A percentile compares a stretch with the other conserved stretches of the same genome.
phyloP scores from a whole-genome alignment of 2,113 vertebrate species.

The Muntiacus reevesi region DNA sequence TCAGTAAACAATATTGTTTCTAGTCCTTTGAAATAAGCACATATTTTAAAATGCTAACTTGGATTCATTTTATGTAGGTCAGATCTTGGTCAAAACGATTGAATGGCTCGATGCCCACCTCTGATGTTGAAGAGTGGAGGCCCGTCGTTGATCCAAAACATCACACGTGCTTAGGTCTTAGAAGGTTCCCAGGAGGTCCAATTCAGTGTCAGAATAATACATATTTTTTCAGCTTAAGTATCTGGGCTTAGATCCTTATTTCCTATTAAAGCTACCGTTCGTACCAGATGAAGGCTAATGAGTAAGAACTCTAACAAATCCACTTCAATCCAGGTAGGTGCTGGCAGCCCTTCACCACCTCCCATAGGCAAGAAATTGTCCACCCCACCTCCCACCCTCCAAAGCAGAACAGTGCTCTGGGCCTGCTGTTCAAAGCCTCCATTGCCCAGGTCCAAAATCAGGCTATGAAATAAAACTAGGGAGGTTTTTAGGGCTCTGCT shows the following conservation, averaged over 20 bases:
- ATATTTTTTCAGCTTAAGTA: constrained; percentile 38
- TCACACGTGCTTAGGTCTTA: background rate
- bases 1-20: constrained; percentile 42
- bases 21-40: constrained; percentile 23
- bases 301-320: background rate
- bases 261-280: constrained; percentile 10
- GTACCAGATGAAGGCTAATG: background rate
- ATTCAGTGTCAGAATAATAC: background rate
- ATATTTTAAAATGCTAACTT: constrained; percentile 27
- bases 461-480: background rate
- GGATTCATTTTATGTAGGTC: background rate
- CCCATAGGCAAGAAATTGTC: background rate
- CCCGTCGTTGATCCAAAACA: background rate
- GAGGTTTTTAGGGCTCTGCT: background rate
- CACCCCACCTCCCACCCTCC: no score
- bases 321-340: background rate
- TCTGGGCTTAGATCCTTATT: constrained; percentile 29
- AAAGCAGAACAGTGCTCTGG: rapidly evolving
- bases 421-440: background rate
- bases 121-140: background rate
- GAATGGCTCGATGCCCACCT: background rate
- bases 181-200: background rate
- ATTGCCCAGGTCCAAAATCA: background rate
- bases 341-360: background rate
- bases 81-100: constrained; percentile 29